Evolutionary conservation across 64 coral and sea anemone genomes (phyloP), one percentile per base, ranked within the genome.

Genomic region (Montipora efflorescens): DNA sequence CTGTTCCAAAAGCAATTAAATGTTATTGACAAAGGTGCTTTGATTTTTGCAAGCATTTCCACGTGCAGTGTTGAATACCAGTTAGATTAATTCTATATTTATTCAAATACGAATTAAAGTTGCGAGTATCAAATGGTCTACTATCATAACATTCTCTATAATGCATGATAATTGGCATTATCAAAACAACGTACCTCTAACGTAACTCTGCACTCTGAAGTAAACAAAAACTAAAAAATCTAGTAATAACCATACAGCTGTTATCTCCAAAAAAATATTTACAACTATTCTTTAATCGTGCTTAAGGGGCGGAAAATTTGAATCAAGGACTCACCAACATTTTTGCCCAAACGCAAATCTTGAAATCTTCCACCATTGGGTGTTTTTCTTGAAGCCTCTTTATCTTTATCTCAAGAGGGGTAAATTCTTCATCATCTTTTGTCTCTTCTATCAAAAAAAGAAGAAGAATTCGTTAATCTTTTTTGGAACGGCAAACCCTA

Each of bases 251-350:
- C 7, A 19, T 61, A 50, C 12, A 61, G 82, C 49, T 43, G 3
- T 47, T 81, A 5, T 81, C 18, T 52, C 7, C 20, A 25, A 76
- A 48, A 4, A 22, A n/a, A 45, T 81, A 81, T 47, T 19, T 43
- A 19, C 49, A 43, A 47, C 79, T 81, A 22, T 81, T 81, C 5
- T 81, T 81, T 48, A 79, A 51, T 83, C 55, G 10, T 48, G 20
- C 13, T 82, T 82, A 14, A 48, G 22, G 12, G 48, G 47, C 51
- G 81, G 81, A 49, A 59, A 55, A 51, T 84, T 59, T 28, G 47
- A 87, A 87, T 7, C 19, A 85, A 44, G 90, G 25, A 74, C 90
- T 92, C 79, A 92, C 90, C 90, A 92, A 71, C 90, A 92, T 83
- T 84, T 92, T 92, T 23, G 88, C 76, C 88, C 88, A 92, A 92